A percentile compares a stretch with the other conserved stretches of the same genome.
These are phyloP conservation scores for Lutjanus campechanus DNA, from an alignment of 2,797 vertebrate species.

Conservation along the genomic window DNA sequence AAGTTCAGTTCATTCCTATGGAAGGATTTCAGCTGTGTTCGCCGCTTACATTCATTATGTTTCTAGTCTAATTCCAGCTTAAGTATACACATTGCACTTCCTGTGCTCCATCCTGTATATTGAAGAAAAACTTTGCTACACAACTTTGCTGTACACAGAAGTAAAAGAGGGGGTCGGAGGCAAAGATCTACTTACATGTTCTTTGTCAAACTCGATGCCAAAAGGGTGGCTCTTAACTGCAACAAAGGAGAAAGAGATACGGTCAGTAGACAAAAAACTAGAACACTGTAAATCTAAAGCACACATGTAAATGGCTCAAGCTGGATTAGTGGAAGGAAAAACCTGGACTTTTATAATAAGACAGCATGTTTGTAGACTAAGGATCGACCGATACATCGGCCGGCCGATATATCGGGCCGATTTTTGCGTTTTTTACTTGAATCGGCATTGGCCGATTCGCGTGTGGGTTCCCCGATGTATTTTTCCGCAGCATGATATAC, in stretches of 20 bases:
- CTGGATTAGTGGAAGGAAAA: neutral
- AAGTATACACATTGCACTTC: neutral
- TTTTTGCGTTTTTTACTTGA: too few relatives aligned
- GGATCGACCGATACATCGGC: too few relatives aligned
- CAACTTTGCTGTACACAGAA: neutral
- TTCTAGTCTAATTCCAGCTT: neutral
- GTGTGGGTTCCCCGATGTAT: too few relatives aligned
- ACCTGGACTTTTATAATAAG: neutral
- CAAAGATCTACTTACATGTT: constrained; percentile 89
- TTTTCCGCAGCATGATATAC: too few relatives aligned
- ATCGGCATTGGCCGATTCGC: too few relatives aligned
- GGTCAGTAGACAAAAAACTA: constrained; percentile 12
- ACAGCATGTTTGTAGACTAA: constrained; percentile 9
- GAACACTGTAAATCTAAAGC: neutral
- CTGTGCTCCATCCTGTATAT: neutral
- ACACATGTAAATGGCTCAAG: neutral
- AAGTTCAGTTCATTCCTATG: neutral
- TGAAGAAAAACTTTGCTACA: neutral
- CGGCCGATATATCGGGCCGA: too few relatives aligned
- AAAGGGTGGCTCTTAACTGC: constrained; percentile 89
- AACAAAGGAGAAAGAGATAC: constrained; percentile 40
- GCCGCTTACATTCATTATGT: constrained; percentile 1
- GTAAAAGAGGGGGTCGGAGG: neutral
- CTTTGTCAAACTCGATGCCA: constrained; percentile 83
- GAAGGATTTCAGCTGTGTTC: neutral